phyloP scores from a whole-genome alignment of 2,888 invertebrate genomes.

The Sesamia inferens region DNA sequence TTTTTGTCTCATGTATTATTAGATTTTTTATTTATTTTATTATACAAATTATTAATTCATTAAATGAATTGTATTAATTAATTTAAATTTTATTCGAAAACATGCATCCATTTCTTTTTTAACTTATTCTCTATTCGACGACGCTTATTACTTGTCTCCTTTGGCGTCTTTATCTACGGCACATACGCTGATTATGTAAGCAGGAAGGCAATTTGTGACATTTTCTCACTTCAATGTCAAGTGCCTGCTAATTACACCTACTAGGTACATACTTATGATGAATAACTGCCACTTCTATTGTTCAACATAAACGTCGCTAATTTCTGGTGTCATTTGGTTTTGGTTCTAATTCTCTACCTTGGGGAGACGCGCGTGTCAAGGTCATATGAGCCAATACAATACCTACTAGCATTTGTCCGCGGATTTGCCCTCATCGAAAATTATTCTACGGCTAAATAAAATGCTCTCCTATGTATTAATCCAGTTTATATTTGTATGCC shows the following conservation, averaged over 20 bases:
- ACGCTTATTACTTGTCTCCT: too few relatives aligned
- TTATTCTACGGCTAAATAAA: neutral
- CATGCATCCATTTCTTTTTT: too few relatives aligned
- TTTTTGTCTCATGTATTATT: slow-evolving; percentile 6
- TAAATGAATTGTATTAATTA: too few relatives aligned
- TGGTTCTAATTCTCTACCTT: slow-evolving; percentile 36
- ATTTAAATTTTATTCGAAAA: too few relatives aligned
- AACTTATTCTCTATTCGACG: too few relatives aligned
- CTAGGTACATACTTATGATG: slow-evolving; percentile 34
- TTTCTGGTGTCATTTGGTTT: slow-evolving; percentile 59
- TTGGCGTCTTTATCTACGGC: too few relatives aligned
- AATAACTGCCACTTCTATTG: slow-evolving; percentile 74
- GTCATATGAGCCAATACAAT: slow-evolving; percentile 12
- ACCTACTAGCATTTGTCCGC: neutral
- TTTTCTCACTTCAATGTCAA: slow-evolving; percentile 67
- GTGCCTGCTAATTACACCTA: slow-evolving; percentile 35
- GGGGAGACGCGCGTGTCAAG: slow-evolving; percentile 52
- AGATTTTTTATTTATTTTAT: too few relatives aligned
- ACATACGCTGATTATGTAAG: neutral
- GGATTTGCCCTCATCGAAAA: neutral
- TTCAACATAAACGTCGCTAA: slow-evolving; percentile 75
- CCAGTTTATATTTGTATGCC: neutral
- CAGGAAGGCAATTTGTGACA: slow-evolving; percentile 40
- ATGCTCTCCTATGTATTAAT: neutral
- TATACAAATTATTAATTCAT: too few relatives aligned